Evolutionary conservation across 2,888 invertebrate genomes (phyloP).

Genomic region (Orchestes rusci): DNA sequence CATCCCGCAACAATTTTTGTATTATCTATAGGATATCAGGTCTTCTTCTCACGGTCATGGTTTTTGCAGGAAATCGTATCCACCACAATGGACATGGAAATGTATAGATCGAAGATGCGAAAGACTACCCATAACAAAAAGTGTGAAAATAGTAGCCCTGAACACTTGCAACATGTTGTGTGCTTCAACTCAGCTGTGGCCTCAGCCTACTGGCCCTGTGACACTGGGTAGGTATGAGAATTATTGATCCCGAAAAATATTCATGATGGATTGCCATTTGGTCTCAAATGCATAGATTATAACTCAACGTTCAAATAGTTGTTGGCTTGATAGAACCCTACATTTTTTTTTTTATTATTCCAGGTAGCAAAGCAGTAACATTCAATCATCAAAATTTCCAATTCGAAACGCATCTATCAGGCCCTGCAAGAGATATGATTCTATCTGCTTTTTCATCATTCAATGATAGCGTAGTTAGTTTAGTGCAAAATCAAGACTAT

Average conservation of each 20-base stretch:
- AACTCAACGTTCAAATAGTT: too few species aligned
- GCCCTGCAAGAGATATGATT: constrained; percentile 45
- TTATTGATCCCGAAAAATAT: too few species aligned
- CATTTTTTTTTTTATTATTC: constrained; percentile 7
- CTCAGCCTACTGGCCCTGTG: constrained; percentile 67
- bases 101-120: constrained; percentile 66
- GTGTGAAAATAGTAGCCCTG: constrained; percentile 42
- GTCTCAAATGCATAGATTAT: too few species aligned
- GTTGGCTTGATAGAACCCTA: too few species aligned
- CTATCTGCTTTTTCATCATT: constrained; percentile 49
- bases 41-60: too few species aligned
- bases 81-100: constrained; percentile 69
- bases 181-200: constrained; percentile 70
- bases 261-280: too few species aligned
- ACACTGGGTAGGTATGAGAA: constrained; percentile 48
- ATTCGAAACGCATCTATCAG: constrained; percentile 43
- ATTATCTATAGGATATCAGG: too few species aligned
- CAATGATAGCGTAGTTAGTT: constrained; percentile 38
- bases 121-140: constrained; percentile 46
- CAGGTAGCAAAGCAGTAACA: constrained; percentile 50
- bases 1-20: too few species aligned
- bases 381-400: constrained; percentile 51
- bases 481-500: constrained; percentile 32
- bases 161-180: constrained; percentile 74
- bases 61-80: constrained; percentile 46